Evolutionary conservation across 2,888 invertebrate species (phyloP).

Genomic region (Eurytoma californica): DNA sequence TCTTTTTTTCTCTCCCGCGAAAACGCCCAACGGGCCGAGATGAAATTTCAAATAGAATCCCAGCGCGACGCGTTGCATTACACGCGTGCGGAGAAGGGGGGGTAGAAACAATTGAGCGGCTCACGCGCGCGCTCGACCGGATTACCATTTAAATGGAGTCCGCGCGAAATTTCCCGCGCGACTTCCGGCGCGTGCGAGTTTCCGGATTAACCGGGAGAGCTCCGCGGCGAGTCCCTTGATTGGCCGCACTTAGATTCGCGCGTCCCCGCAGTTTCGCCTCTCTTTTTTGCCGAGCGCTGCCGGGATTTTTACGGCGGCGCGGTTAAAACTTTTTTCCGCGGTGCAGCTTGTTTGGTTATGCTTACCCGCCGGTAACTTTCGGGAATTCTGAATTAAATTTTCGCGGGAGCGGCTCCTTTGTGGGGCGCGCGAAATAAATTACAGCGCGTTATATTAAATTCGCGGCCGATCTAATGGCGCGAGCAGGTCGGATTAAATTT

Average conservation of each 20-base stretch:
- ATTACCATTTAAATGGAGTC: constrained; percentile 36
- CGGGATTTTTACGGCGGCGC: neutral
- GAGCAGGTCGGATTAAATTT: too few relatives aligned
- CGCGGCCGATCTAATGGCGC: neutral
- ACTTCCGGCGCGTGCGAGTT: neutral
- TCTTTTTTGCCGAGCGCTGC: neutral
- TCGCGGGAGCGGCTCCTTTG: neutral
- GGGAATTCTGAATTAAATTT: constrained; percentile 9
- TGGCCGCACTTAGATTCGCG: neutral
- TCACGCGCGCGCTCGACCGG: constrained; percentile 4
- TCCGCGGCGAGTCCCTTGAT: neutral
- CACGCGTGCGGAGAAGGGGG: too few relatives aligned
- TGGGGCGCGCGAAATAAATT: constrained; percentile 5
- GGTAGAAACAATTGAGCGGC: constrained; percentile 1
- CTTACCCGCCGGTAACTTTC: constrained; percentile 1
- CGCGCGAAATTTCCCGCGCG: constrained; percentile 18
- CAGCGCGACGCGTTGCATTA: too few relatives aligned
- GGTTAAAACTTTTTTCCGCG: neutral
- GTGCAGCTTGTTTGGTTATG: neutral
- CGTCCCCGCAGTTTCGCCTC: neutral
- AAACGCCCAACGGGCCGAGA: too few relatives aligned
- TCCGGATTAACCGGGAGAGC: neutral
- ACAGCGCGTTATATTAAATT: constrained; percentile 1
- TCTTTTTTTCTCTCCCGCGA: too few relatives aligned
- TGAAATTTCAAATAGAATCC: too few relatives aligned